Evolutionary conservation across 1,140 invertebrate genomes (phyloP), one percentile per base, ranked within the genome.

Genomic region (Ditylenchus dipsaci): DNA sequence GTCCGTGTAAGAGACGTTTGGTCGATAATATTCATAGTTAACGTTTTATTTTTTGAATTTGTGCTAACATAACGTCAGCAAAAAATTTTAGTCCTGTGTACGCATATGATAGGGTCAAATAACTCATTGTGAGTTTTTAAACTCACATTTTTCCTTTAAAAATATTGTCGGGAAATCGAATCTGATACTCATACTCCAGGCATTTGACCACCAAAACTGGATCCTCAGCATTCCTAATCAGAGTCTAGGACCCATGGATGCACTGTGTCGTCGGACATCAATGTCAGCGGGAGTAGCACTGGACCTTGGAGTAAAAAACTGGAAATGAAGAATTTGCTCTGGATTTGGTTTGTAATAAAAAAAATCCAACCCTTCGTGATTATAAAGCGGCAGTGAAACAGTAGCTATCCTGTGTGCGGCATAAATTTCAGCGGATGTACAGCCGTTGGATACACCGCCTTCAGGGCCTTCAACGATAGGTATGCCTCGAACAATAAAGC

Each of bases 131-230:
- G n/a, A n/a, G n/a, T n/a, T 63, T 47, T 71, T 47, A 63, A 29
- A 57, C 26, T 57, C 71, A 69, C 72, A 62, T 27, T 60, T 62
- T 53, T 23, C 33, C 63, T 42, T 68, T 45, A 47, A 42, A 23
- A 23, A 65, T 68, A 8, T 21, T 27, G 11, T 1, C 13, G 0
- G 76, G 75, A 29, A 76, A 76, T 26, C 42, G 58, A 56, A 76
- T 76, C 53, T 59, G 38, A 58, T 78, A 75, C 9, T 71, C 66
- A 63, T 76, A 78, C 42, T 76, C 75, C 26, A 76, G 33, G n/a
- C 42, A 68, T 23, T 60, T 75, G 9, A 76, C 47, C 13, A 68
- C n/a, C 29, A 76, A 67, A 42, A 76, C 42, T 1, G 59, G 13
- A 47, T 78, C 75, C 9, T 68, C 76, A 23, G 66, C 17, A 17